These are phyloP conservation scores for Folsomia candida DNA, from an alignment of 2,888 invertebrate genomes.

Conservation along the genomic window DNA sequence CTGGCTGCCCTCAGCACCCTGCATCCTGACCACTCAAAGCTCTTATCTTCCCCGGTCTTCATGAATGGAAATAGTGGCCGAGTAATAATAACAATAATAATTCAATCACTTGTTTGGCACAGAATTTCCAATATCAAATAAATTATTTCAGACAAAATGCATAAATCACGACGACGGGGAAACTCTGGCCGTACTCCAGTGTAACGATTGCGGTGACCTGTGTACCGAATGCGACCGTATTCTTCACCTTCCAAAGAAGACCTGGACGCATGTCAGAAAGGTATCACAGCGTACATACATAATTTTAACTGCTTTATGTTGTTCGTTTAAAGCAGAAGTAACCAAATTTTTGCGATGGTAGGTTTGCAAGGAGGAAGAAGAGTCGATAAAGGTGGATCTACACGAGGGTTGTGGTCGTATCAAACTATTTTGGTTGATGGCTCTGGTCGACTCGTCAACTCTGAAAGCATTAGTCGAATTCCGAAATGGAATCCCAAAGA, in stretches of 20 bases:
- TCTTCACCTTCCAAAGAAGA: constrained; percentile 84
- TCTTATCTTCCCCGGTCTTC: constrained; percentile 71
- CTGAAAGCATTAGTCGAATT: constrained; percentile 88
- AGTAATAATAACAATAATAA: constrained; percentile 23
- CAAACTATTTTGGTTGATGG: constrained; percentile 90
- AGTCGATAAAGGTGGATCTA: constrained; percentile 92
- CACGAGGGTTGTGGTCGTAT: constrained; percentile 93
- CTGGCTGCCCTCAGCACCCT: constrained; percentile 89
- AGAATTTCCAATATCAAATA: neutral
- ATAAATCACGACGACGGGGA: constrained; percentile 95
- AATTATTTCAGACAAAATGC: constrained; percentile 71
- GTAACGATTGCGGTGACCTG: constrained; percentile 83
- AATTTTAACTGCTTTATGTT: neutral
- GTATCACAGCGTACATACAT: constrained; percentile 53
- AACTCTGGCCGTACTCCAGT: constrained; percentile 88
- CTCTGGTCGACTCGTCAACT: constrained; percentile 88
- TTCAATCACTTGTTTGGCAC: neutral
- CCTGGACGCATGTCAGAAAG: constrained; percentile 80
- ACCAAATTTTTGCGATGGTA: constrained; percentile 52
- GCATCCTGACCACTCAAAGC: constrained; percentile 84
- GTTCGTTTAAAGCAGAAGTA: no score
- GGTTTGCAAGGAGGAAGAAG: constrained; percentile 94
- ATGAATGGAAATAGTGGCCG: constrained; percentile 65
- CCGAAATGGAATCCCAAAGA: constrained; percentile 68
- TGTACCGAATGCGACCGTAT: constrained; percentile 96